Percentiles rank a stretch among this genome's conserved stretches.
Conservation (phyloP, 37 sponge, comb jelly and placozoan species). For the Eunapius fragilis region DNA sequence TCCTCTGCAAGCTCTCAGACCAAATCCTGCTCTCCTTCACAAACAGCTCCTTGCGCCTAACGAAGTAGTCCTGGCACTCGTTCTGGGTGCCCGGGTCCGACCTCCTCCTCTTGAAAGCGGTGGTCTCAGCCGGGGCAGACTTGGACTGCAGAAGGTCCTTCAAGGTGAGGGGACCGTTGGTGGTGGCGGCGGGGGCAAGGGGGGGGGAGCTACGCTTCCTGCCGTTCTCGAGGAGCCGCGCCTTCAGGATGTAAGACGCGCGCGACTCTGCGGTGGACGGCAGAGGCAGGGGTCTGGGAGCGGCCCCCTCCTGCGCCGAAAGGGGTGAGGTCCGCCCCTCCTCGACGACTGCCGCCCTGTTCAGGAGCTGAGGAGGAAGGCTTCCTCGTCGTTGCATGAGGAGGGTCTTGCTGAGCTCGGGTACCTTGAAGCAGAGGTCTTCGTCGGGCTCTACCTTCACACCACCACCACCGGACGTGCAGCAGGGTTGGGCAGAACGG, state of each 20-base stretch:
- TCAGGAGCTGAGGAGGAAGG: no score
- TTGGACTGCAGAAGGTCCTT: constrained; percentile 42
- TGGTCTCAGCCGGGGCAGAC: background rate
- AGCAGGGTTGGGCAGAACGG: no score
- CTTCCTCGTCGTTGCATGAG: no score
- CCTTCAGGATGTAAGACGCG: background rate
- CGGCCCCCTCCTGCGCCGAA: no score
- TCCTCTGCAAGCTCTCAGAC: constrained; percentile 21
- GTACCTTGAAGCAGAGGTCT: no score
- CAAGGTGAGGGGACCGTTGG: constrained; percentile 10
- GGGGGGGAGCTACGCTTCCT: background rate
- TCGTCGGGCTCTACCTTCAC: no score
- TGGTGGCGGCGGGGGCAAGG: no score
- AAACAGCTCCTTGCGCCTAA: constrained; percentile 48
- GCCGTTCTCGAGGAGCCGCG: background rate
- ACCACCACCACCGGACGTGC: no score
- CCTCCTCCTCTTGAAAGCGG: constrained; percentile 10
- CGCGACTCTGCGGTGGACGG: background rate
- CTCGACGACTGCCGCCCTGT: no score
- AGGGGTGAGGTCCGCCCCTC: no score
- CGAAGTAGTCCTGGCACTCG: constrained; percentile 10
- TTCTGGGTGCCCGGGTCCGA: constrained; percentile 46
- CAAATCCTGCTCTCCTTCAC: constrained; percentile 45
- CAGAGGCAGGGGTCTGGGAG: no score
- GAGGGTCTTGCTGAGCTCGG: no score